A percentile compares a stretch with the other conserved stretches of the same genome.
phyloP scores from a whole-genome alignment of 1,140 invertebrate species.

The Apis laboriosa region DNA sequence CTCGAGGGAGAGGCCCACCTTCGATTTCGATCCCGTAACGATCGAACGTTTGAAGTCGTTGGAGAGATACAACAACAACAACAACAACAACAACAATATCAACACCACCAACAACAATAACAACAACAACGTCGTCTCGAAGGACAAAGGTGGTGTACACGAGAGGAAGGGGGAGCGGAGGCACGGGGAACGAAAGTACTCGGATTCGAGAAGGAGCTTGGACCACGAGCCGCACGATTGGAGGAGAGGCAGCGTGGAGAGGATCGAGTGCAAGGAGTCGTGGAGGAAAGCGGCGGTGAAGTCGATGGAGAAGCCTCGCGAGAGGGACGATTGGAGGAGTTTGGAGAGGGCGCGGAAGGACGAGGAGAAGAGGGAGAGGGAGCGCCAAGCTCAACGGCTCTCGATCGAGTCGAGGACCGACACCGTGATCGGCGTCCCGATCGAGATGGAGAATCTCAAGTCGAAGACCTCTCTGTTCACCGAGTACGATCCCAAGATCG shows the following conservation, averaged over 20 bases:
- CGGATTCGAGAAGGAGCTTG: constrained; percentile 37
- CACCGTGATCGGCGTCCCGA: constrained; percentile 63
- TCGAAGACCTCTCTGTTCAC: constrained; percentile 71
- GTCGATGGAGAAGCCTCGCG: constrained; percentile 72
- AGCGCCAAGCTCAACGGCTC: constrained; percentile 67
- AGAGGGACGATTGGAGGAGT: constrained; percentile 77
- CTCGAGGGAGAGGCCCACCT: constrained; percentile 67
- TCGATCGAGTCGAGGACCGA: constrained; percentile 73
- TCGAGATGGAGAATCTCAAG: constrained; percentile 68
- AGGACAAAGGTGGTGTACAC: constrained; percentile 27
- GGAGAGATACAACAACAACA: constrained; percentile 49
- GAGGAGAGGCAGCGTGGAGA: constrained; percentile 61
- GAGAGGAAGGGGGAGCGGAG: constrained; percentile 55
- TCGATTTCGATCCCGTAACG: constrained; percentile 74
- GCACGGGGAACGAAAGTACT: constrained; percentile 53
- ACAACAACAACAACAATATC: constrained; percentile 7
- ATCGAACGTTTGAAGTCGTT: constrained; percentile 70
- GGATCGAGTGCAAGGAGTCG: constrained; percentile 58
- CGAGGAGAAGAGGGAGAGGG: constrained; percentile 74
- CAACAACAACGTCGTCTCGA: constrained; percentile 32
- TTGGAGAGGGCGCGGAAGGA: constrained; percentile 76
- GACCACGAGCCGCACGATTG: constrained; percentile 54
- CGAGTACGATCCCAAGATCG: constrained; percentile 80
- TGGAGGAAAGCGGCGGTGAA: constrained; percentile 53
- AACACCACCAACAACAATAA: constrained; percentile 6